A percentile compares a stretch with the other conserved stretches of the same genome.
Conservation (phyloP, 2,113 vertebrate genomes). For the Anthoscopus minutus region DNA sequence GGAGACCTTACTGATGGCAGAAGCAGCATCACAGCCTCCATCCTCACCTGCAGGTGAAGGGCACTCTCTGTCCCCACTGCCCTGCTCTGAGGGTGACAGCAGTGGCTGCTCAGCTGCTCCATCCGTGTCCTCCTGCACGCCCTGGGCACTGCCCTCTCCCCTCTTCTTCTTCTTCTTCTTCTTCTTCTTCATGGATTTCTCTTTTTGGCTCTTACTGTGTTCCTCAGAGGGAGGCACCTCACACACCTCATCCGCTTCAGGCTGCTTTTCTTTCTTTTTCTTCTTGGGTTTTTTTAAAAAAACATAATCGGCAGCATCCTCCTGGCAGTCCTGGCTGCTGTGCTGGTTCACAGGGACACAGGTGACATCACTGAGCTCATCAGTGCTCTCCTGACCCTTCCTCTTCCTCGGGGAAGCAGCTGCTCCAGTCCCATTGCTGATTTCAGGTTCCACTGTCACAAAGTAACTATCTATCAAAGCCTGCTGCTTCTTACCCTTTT, state of each 20-base stretch:
- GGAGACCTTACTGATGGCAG: neutral
- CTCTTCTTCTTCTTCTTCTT: neutral
- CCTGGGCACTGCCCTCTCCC: neutral
- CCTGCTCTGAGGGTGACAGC: neutral
- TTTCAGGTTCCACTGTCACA: neutral
- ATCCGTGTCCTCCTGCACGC: fast-evolving
- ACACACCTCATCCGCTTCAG: fast-evolving
- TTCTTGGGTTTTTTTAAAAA: neutral
- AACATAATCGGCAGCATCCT: fast-evolving
- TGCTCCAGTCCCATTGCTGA: neutral
- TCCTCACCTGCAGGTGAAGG: neutral
- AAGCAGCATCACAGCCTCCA: neutral
- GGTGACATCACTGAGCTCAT: neutral
- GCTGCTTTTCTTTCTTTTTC: neutral
- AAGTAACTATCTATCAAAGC: neutral
- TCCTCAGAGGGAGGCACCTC: neutral
- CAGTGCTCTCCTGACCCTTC: fast-evolving
- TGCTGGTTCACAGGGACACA: neutral
- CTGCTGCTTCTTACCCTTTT: neutral
- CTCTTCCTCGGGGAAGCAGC: neutral
- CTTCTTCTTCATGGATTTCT: neutral
- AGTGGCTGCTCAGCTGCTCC: fast-evolving
- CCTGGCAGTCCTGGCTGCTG: neutral
- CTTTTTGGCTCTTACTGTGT: fast-evolving
- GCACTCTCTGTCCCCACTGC: fast-evolving